phyloP scores from a whole-genome alignment of 2,888 invertebrate species.

The Leucophenga maculata region DNA sequence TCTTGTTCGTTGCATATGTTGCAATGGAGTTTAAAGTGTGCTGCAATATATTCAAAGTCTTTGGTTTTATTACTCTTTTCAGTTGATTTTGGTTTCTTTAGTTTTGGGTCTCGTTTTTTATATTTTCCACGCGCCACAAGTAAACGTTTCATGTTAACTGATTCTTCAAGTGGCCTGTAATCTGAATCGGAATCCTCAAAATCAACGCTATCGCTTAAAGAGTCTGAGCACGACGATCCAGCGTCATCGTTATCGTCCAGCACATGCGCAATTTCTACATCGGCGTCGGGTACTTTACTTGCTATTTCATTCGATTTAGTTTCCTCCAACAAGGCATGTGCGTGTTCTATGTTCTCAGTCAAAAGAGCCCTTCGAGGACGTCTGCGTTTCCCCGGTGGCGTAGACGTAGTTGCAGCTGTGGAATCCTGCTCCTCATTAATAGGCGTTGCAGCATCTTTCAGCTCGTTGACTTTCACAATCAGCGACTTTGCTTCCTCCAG shows the following conservation, averaged over 20 bases:
- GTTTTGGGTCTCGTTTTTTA: conserved; percentile 11
- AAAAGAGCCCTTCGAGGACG: conserved; percentile 41
- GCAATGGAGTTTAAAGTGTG: conserved; percentile 66
- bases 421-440: not conserved
- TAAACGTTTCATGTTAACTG: not conserved
- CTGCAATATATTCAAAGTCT: conserved; percentile 58
- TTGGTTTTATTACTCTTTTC: conserved; percentile 46
- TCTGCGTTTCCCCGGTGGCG: conserved; percentile 48
- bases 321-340: conserved; percentile 26
- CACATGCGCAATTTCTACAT: conserved; percentile 49
- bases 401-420: conserved; percentile 30
- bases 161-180: conserved; percentile 14
- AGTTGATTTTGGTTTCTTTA: conserved; percentile 3
- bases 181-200: conserved; percentile 1
- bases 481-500: not conserved
- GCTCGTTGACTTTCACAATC: not conserved
- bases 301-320: conserved; percentile 52
- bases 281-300: conserved; percentile 53
- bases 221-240: not conserved
- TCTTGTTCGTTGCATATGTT: conserved; percentile 54
- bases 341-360: not conserved
- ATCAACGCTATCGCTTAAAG: conserved; percentile 31
- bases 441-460: not conserved
- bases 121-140: not conserved
- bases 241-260: conserved; percentile 40